Percentiles rank a stretch among this genome's conserved stretches.
phyloP scores from a whole-genome alignment of 2,113 vertebrate species.

The Tenebrosternarchus preto region DNA sequence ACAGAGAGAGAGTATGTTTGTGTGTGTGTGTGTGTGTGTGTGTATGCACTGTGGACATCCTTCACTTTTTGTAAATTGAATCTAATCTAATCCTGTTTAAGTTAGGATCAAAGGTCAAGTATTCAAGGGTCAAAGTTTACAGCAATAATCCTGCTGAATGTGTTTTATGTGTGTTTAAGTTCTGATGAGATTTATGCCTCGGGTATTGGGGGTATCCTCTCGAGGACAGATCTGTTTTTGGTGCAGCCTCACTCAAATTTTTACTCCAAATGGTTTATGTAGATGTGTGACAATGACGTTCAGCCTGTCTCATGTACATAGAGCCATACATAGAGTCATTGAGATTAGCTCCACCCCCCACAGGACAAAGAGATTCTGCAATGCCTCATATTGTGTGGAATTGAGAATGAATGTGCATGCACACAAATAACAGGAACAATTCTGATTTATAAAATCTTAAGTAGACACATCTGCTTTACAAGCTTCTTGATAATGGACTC shows the following conservation, averaged over 20 bases:
- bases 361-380: too few relatives aligned
- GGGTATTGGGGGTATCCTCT: conserved; percentile 6
- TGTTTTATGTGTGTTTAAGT: conserved; percentile 5
- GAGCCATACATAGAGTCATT: too few relatives aligned
- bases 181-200: conserved; percentile 43
- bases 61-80: neutral
- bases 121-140: neutral
- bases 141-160: neutral
- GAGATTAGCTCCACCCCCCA: too few relatives aligned
- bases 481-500: too few relatives aligned
- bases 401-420: too few relatives aligned
- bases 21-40: too few relatives aligned
- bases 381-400: too few relatives aligned
- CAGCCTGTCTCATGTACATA: neutral
- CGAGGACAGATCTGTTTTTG: conserved; percentile 34
- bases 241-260: conserved; percentile 42
- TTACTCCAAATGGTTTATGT: conserved; percentile 58
- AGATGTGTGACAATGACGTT: conserved; percentile 67
- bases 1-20: too few relatives aligned
- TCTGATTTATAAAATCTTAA: too few relatives aligned
- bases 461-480: too few relatives aligned
- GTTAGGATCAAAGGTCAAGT: neutral
- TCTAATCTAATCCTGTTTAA: neutral
- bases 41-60: too few relatives aligned
- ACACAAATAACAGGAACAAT: too few relatives aligned